phyloP scores from a whole-genome alignment of 92 coral and sea anemone genomes.

The Porites evermanni region DNA sequence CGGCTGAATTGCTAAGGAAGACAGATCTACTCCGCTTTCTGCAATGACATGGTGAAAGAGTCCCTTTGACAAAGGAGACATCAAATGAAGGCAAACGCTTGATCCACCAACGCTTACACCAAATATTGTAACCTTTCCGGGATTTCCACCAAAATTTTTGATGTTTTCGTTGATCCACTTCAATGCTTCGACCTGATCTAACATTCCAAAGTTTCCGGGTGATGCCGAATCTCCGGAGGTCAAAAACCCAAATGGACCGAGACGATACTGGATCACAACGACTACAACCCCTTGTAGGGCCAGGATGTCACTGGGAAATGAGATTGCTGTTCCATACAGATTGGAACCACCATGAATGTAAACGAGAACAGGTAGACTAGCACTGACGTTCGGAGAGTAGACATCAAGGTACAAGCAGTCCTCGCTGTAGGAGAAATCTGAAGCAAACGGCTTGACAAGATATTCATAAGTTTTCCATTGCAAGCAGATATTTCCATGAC shows the following conservation, averaged over 20 bases:
- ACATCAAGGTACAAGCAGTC: conserved; percentile 47
- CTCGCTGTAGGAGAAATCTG: conserved; percentile 25
- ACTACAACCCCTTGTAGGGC: not conserved
- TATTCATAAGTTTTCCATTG: conserved; percentile 13
- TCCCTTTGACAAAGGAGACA: conserved; percentile 71
- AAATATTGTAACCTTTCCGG: conserved; percentile 73
- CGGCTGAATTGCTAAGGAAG: conserved; percentile 33
- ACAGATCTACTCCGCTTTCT: conserved; percentile 51
- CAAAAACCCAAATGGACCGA: conserved; percentile 26
- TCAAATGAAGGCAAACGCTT: conserved; percentile 68
- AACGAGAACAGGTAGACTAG: conserved; percentile 45
- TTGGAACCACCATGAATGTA: conserved; percentile 58
- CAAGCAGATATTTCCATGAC: conserved; percentile 57
- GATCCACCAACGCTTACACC: conserved; percentile 83
- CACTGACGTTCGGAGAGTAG: not conserved
- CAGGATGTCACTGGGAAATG: not conserved
- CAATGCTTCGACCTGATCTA: conserved; percentile 75
- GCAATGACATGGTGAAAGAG: conserved; percentile 77
- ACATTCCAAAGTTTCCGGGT: conserved; percentile 70
- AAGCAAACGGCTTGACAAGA: not conserved
- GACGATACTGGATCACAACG: conserved; percentile 44
- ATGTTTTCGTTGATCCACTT: conserved; percentile 72
- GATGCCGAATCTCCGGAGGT: conserved; percentile 52
- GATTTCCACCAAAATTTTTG: conserved; percentile 72
- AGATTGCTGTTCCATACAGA: conserved; percentile 36